Evolutionary conservation across 2,113 vertebrate genomes (phyloP).

Genomic region (Condylura cristata): DNA sequence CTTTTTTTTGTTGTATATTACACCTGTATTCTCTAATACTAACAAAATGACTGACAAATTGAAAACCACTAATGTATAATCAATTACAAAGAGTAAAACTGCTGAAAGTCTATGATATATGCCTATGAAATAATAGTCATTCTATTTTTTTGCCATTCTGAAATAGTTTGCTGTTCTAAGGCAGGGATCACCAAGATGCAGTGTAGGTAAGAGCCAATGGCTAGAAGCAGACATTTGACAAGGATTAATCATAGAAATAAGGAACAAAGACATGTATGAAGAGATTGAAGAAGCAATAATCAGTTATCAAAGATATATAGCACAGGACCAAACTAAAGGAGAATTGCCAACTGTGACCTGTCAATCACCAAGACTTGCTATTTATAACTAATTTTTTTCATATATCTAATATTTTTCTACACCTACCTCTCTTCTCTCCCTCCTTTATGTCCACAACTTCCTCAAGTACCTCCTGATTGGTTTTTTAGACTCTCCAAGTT

Average conservation of each 20-base stretch:
- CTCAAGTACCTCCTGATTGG: background rate
- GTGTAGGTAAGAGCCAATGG: background rate
- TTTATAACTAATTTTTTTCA: background rate
- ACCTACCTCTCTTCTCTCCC: background rate
- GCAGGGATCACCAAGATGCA: background rate
- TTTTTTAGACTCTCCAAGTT: background rate
- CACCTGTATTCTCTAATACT: background rate
- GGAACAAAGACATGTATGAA: background rate
- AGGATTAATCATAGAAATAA: background rate
- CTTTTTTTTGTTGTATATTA: too few relatives aligned
- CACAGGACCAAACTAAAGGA: background rate
- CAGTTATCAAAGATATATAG: background rate
- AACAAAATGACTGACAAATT: background rate
- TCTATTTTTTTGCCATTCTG: conserved; percentile 7
- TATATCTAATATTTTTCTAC: background rate
- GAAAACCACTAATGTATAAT: background rate
- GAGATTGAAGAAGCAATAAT: background rate
- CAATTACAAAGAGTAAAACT: background rate
- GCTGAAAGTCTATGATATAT: background rate
- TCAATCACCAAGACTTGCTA: background rate
- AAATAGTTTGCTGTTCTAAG: background rate
- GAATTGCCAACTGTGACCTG: background rate
- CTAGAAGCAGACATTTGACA: background rate
- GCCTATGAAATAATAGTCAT: background rate
- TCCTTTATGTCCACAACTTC: background rate